Evolutionary conservation across 2,113 vertebrate species (phyloP), one percentile per base, ranked within the genome.

Genomic region (Megaceryle torquata): DNA sequence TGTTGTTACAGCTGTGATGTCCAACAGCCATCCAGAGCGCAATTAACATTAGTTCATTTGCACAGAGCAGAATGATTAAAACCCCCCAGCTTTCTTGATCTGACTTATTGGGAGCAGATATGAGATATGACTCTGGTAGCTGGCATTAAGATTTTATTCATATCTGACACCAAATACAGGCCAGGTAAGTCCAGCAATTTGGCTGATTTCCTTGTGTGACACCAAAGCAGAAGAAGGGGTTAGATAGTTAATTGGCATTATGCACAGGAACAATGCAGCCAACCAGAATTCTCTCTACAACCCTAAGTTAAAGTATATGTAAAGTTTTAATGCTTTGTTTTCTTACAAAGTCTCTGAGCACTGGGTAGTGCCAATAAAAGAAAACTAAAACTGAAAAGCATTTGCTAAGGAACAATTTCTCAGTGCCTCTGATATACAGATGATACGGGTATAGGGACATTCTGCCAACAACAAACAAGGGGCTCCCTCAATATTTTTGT

Each of bases 1-100:
- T 97, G 90, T 95, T 96, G 82, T 93, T 96, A 95, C 95, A 96
- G 96, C 95, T 97, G 93, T 79, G 91, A 84, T 0, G 2, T 91
- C 70, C 83, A 87, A 84, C 80, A 94, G 92, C 80, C 61, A 18
- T 64, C 80, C 77, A 93, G 86, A 92, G 53, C 0, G 20, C 86
- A 92, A 92, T 39, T 93, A 91, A 72, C 53, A 61, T 90, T 72
- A 65, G 48, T 54, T 91, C 86, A 69, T 57, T 89, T 28, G 39
- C 80, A 79, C 50, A 57, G 81, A 64, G 53, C 33, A 76, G 56
- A 96, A 81, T 53, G 59, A 74, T 94, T 82, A 21, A 50, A 82
- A 37, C 18, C 9, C 31, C 14, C n/a, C 43, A 83, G 53, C 43
- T 71, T 86, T 91, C 80, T 69, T 82, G 90, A 84, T 94, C 80